Conservation (phyloP, 2,888 invertebrate species). For the Rhagophthalmus giganteus region DNA sequence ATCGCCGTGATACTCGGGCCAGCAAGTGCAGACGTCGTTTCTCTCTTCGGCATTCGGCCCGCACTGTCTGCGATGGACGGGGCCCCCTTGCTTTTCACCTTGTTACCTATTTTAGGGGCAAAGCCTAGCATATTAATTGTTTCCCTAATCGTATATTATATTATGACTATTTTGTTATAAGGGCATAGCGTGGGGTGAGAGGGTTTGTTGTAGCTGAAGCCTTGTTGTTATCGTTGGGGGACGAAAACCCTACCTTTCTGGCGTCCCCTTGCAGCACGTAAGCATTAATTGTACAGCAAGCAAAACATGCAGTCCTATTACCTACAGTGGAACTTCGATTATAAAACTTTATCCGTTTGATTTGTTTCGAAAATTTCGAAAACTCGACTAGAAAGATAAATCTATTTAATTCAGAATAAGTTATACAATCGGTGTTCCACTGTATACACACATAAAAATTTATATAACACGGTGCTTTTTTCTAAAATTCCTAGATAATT, state of each 20-base stretch:
- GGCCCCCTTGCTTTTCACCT: neutral
- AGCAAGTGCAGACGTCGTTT: conserved; percentile 74
- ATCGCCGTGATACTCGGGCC: conserved; percentile 73
- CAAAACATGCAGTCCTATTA: conserved; percentile 11
- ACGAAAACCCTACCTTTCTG: conserved; percentile 51
- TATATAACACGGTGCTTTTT: no score
- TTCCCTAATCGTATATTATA: no score
- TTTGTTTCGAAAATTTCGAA: no score
- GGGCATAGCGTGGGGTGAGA: conserved; percentile 18
- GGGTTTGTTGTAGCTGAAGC: conserved; percentile 45
- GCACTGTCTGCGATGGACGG: no score
- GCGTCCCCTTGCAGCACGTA: conserved; percentile 35
- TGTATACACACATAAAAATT: no score
- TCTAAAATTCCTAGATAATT: no score
- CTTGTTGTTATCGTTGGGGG: conserved; percentile 52
- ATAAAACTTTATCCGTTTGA: no score
- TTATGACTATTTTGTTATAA: conserved; percentile 7
- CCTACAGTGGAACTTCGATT: no score
- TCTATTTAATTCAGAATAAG: no score
- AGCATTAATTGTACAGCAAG: conserved; percentile 34
- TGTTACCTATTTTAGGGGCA: conserved; percentile 15
- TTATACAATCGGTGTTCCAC: no score
- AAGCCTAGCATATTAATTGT: conserved; percentile 22
- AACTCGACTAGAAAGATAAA: no score
- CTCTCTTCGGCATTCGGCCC: no score